Evolutionary conservation across 2,797 vertebrate species (phyloP), one percentile per base, ranked within the genome.

Genomic region (Chelmon rostratus): DNA sequence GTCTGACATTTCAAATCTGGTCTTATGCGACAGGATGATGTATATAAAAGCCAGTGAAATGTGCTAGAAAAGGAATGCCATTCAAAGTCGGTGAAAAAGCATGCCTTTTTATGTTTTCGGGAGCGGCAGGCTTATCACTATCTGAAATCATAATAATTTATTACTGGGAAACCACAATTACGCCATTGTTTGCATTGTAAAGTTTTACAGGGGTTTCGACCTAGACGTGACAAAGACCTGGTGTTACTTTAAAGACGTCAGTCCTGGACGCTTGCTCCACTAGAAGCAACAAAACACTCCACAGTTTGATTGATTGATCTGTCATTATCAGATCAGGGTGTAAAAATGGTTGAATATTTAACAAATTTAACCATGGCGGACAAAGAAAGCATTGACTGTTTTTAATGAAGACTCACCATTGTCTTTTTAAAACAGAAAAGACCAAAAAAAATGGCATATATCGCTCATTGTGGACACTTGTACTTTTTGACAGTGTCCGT

Each of bases 231-330:
- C 37, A 66, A 72, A 23, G 10, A 61, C 10, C 11, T 21, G 23
- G 19, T 56, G 58, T 66, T 25, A 57, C 33, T 52, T 62, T 53
- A n/a, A 61, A 31, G 15, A 44, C 7, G 35, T 13, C 5, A 44
- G 21, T 38, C 31, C 28, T 40, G 8, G 37, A 52, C 23, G 23
- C 54, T 44, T 50, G 56, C 40, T 25, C 31, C 2, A 25, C 18
- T 21, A 54, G 68, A 38, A 76, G n/a, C 33, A 46, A 18, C 18
- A 70, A 73, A 47, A 72, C 68, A 19, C 31, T 28, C 15, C 66
- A 21, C 12, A 18, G 31, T 31, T 31, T 31, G 28, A 31, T 31
- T 31, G 28, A n/a, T n/a, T 31, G 16, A 33, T 33, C 77, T 62
- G 25, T 68, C 57, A 66, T 19, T 19, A 52, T 64, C 7, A 40